A percentile compares a stretch with the other conserved stretches of the same genome.
Evolutionary conservation across 2,797 vertebrate genomes (phyloP).

Genomic region (Echiichthys vipera): DNA sequence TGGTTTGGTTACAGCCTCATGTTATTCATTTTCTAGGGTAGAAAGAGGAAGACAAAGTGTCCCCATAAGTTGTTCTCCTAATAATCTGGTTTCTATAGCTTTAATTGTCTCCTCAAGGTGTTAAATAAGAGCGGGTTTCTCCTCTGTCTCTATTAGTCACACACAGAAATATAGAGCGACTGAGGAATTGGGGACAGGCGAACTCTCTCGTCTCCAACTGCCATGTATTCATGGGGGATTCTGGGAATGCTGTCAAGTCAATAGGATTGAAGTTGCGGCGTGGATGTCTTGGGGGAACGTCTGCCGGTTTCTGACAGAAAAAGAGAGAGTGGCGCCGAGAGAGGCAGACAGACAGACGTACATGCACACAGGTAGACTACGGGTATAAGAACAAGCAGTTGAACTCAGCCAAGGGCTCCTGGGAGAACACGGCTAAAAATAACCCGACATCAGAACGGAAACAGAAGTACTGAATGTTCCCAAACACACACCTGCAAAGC

Average conservation of each 20-base stretch:
- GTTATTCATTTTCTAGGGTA: too few species aligned
- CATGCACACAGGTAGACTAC: constrained; percentile 62
- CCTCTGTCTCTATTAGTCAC: constrained; percentile 27
- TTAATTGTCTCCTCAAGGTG: constrained; percentile 59
- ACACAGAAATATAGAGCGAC: constrained; percentile 20
- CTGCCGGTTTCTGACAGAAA: constrained; percentile 37
- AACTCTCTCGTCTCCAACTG: constrained; percentile 23
- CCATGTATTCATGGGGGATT: constrained; percentile 38
- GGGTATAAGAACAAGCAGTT: constrained; percentile 68
- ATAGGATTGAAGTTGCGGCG: constrained; percentile 45
- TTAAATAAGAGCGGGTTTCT: constrained; percentile 46
- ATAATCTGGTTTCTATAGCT: constrained; percentile 49
- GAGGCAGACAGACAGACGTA: constrained; percentile 25
- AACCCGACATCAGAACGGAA: constrained; percentile 65
- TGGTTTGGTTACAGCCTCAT: too few species aligned
- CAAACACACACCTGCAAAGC: constrained; percentile 51
- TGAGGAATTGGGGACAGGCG: constrained; percentile 11
- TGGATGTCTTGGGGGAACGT: constrained; percentile 26
- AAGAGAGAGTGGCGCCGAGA: constrained; percentile 24
- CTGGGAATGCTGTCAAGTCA: constrained; percentile 46
- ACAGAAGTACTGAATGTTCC: constrained; percentile 73
- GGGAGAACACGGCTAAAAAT: constrained; percentile 77
- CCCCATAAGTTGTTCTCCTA: constrained; percentile 58
- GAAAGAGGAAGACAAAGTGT: constrained; percentile 20
- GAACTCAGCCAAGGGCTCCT: constrained; percentile 70